These are phyloP conservation scores for Calyptommatus sinebrachiatus DNA, from an alignment of 2,113 vertebrate species.

Conservation along the genomic window DNA sequence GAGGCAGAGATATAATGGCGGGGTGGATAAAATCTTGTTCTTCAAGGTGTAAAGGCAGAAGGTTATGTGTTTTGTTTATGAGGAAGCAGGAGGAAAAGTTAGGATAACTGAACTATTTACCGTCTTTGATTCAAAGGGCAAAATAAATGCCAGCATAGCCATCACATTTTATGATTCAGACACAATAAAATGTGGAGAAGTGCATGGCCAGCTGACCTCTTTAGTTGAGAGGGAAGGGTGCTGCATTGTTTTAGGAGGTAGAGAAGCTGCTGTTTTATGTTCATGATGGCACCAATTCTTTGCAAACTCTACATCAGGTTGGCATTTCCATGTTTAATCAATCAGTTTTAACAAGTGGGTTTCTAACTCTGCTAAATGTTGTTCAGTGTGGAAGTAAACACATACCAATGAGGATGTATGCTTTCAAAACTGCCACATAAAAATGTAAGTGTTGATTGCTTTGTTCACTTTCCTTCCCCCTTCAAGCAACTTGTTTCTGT, in stretches of 20 bases:
- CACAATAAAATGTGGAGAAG: neutral
- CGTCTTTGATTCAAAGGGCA: neutral
- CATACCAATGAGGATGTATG: constrained; percentile 1
- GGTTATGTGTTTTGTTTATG: neutral
- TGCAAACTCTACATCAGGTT: neutral
- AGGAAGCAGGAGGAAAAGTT: neutral
- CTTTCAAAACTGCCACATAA: constrained; percentile 15
- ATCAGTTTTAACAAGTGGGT: constrained; percentile 9
- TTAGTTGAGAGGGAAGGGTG: neutral
- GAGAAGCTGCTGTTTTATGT: neutral
- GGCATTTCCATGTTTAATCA: constrained; percentile 9
- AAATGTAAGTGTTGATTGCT: neutral
- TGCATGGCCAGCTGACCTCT: neutral
- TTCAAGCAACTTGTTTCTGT: neutral
- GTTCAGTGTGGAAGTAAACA: constrained; percentile 19
- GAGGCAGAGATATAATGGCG: neutral
- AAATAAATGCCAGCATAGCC: neutral
- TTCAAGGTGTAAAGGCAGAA: neutral
- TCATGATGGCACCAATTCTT: neutral
- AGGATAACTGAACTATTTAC: no score
- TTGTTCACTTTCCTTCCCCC: constrained; percentile 12
- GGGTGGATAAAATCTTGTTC: neutral
- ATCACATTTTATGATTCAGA: neutral
- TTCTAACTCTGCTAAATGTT: constrained; percentile 9
- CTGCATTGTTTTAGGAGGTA: neutral